A percentile compares a stretch with the other conserved stretches of the same genome.
These are phyloP conservation scores for Calycopis cecrops DNA, from an alignment of 1,140 invertebrate genomes.

Conservation along the genomic window DNA sequence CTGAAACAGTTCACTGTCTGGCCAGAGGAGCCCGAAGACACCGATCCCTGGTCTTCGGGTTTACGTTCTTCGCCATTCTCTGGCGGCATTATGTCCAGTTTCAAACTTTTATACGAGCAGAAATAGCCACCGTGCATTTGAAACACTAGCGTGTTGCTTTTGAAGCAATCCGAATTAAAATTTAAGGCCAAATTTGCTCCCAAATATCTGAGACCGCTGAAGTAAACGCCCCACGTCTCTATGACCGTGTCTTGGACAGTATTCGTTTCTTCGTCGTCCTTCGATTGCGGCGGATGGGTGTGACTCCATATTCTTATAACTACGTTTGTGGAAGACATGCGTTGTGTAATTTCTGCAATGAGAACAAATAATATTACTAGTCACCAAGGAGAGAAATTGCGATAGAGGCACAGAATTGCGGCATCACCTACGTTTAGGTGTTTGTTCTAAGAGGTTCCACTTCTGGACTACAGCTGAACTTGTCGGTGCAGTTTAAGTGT, in stretches of 20 bases:
- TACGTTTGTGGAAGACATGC: slow-evolving; percentile 73
- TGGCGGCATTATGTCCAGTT: slow-evolving; percentile 63
- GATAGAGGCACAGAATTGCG: too few species aligned
- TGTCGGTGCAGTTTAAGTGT: too few species aligned
- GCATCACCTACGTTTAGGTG: too few species aligned
- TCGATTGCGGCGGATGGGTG: slow-evolving; percentile 35
- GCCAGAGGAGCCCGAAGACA: slow-evolving; percentile 58
- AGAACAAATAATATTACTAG: too few species aligned
- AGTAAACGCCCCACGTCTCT: slow-evolving; percentile 89
- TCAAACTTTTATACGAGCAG: slow-evolving; percentile 78
- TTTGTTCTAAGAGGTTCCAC: too few species aligned
- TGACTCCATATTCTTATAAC: slow-evolving; percentile 78
- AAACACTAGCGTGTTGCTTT: slow-evolving; percentile 88
- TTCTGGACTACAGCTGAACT: too few species aligned
- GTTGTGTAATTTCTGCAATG: slow-evolving; percentile 60
- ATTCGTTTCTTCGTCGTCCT: slow-evolving; percentile 31
- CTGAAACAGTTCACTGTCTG: slow-evolving; percentile 28
- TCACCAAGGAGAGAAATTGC: too few species aligned
- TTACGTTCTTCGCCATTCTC: slow-evolving; percentile 55
- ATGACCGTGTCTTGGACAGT: slow-evolving; percentile 73
- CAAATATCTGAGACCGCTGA: slow-evolving; percentile 87
- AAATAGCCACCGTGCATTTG: slow-evolving; percentile 92
- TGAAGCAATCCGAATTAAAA: slow-evolving; percentile 83
- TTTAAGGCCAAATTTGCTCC: slow-evolving; percentile 82
- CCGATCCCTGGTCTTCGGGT: slow-evolving; percentile 32